Evolutionary conservation across 2,113 vertebrate genomes (phyloP), one percentile per base, ranked within the genome.

Genomic region (Anarrhichthys ocellatus): DNA sequence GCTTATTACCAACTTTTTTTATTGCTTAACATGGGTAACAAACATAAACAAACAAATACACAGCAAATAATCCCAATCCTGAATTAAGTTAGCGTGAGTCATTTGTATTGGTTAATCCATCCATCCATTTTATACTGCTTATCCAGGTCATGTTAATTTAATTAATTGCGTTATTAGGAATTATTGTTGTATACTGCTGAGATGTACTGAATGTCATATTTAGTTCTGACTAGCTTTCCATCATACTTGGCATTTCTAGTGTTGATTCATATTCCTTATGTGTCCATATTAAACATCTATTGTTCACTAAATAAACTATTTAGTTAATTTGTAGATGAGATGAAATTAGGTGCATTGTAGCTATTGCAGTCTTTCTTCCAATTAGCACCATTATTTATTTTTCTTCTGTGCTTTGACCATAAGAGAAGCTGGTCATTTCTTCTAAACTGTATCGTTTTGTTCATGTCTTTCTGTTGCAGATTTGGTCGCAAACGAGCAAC

Each of bases 401-500:
- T 0, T 10, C 24, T 56, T 24, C 1, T 56, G n/a, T 24, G 52
- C 10, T 4, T 56, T 24, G 52, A 56, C n/a, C 22, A 56, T 56
- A 24, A 56, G 22, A 56, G n/a, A 56, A 24, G 10, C 10, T 11
- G 10, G 18, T 52, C 6, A 13, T 54, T 54, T 54, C 1, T 54
- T 62, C 18, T 29, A 15, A 29, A 59, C 24, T 59, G 11, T 15
- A 59, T n/a, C 5, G 24, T 70, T 54, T 54, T 54, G 10, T 24
- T 52, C 2, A 4, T 80, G 6, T 54, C 3, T 63, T 65, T 69
- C 2, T 65, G 9, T 63, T 86, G 32, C 74, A 92, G 91, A 56
- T 85, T 88, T 59, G 91, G 91, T 24, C 79, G 91, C 58, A 88
- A 83, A 74, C 70, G 56, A 46, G 87, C 82, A 11, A 81, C 34